Conservation (phyloP, 2,113 vertebrate species). For the Ifrita kowaldi region DNA sequence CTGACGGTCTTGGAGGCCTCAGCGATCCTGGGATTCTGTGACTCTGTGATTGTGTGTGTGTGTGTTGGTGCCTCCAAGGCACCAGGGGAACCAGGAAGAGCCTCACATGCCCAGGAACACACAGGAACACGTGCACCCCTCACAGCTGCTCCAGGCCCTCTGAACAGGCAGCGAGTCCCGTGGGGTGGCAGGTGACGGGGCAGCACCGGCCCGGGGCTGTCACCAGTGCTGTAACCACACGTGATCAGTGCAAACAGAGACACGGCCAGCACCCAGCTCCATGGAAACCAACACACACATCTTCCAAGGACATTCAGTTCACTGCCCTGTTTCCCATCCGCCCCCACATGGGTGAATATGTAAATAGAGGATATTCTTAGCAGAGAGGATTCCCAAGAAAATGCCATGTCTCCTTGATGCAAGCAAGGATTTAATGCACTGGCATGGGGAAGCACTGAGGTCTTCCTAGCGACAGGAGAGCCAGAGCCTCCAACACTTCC, state of each 20-base stretch:
- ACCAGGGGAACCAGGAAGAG: fast-evolving
- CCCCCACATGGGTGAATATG: not conserved
- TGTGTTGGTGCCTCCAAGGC: not conserved
- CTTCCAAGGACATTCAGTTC: conserved; percentile 63
- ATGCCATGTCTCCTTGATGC: conserved; percentile 41
- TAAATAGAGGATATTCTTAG: conserved; percentile 66
- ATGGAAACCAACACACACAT: not conserved
- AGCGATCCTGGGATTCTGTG: not conserved
- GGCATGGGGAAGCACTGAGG: conserved; percentile 7
- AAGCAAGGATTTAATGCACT: not conserved
- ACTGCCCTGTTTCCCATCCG: conserved; percentile 14
- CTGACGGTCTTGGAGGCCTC: not conserved
- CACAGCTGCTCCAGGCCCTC: not conserved
- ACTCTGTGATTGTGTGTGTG: fast-evolving
- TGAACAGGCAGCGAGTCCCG: fast-evolving
- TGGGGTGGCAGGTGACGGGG: not conserved
- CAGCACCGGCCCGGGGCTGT: not conserved
- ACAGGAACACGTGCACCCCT: fast-evolving
- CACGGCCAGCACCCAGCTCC: not conserved
- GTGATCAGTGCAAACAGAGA: not conserved
- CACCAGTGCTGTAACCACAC: not conserved
- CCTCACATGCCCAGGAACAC: fast-evolving
- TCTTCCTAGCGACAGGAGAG: not conserved
- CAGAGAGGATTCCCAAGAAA: conserved; percentile 62
- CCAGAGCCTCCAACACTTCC: fast-evolving